A percentile compares a stretch with the other conserved stretches of the same genome.
Conservation (phyloP, 64 coral and sea anemone genomes). For the Hydrozoanthus tunicans region DNA sequence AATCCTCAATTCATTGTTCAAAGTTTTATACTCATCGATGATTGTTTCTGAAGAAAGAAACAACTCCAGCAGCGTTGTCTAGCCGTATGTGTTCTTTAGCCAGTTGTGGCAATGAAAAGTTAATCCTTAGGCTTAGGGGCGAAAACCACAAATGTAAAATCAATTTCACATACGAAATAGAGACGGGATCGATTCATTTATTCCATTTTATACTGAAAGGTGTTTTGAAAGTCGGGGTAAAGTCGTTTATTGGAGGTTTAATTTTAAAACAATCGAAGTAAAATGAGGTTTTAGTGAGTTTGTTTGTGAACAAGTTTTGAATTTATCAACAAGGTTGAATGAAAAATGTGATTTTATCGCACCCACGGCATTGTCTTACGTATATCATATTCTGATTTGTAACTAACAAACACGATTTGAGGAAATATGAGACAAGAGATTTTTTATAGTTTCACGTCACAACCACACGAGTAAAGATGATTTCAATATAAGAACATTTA, state of each 20-base stretch:
- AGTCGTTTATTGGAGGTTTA: not conserved
- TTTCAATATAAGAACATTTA: not conserved
- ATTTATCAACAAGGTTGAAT: not conserved
- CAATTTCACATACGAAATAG: not conserved
- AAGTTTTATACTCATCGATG: not conserved
- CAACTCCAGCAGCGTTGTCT: not conserved
- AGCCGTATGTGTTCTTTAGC: not conserved
- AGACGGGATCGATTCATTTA: not conserved
- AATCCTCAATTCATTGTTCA: not conserved
- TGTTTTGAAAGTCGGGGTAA: slow-evolving; percentile 20
- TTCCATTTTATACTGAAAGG: not conserved
- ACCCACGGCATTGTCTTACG: not conserved
- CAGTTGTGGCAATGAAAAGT: no score
- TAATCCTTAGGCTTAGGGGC: not conserved
- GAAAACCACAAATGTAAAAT: slow-evolving; percentile 6
- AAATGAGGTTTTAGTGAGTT: slow-evolving; percentile 26
- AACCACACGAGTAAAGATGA: not conserved
- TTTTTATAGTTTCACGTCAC: no score
- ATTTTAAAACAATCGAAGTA: not conserved
- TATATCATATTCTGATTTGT: not conserved
- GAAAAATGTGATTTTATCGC: not conserved
- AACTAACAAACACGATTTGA: not conserved
- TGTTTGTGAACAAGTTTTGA: slow-evolving; percentile 15
- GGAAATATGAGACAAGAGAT: no score
- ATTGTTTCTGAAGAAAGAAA: not conserved